Evolutionary conservation across 1,140 invertebrate genomes (phyloP).

Genomic region (Drosophila persimilis): DNA sequence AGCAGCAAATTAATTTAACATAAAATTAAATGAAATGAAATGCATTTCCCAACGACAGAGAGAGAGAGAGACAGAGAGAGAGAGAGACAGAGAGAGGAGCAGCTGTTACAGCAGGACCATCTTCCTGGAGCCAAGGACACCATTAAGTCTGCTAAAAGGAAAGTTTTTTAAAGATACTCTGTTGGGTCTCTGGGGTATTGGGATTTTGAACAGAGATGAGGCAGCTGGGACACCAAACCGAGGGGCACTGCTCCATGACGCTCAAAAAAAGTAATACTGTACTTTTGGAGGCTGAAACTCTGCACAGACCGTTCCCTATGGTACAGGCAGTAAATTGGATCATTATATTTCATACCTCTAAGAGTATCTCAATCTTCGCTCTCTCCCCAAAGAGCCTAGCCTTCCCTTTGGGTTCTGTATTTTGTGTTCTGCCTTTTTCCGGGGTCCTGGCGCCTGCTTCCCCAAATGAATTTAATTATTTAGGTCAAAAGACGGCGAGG

Average conservation of each 20-base stretch:
- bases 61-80: conserved; percentile 19
- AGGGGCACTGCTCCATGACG: too few species aligned
- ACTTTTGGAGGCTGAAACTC: too few species aligned
- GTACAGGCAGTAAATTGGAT: too few species aligned
- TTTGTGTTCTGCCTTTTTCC: conserved; percentile 2
- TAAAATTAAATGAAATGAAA: conserved; percentile 72
- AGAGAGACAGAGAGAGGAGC: conserved; percentile 17
- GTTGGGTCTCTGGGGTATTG: too few species aligned
- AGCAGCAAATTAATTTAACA: conserved; percentile 76
- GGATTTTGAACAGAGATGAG: too few species aligned
- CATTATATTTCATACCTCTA: too few species aligned
- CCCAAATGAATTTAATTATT: conserved; percentile 76
- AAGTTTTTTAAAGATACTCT: conserved; percentile 36
- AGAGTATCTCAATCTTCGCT: background rate
- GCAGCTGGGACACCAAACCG: too few species aligned
- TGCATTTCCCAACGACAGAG: conserved; percentile 23
- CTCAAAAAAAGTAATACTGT: too few species aligned
- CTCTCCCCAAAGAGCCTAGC: background rate
- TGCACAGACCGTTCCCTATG: too few species aligned
- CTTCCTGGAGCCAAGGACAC: conserved; percentile 22
- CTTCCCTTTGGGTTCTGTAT: conserved; percentile 4
- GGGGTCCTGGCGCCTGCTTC: conserved; percentile 15
- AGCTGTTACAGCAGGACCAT: conserved; percentile 1
- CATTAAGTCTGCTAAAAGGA: conserved; percentile 48
- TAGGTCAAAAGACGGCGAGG: conserved; percentile 67